A percentile compares a stretch with the other conserved stretches of the same genome.
Conservation (phyloP, 2,113 vertebrate species). For the Tragulus kanchil region DNA sequence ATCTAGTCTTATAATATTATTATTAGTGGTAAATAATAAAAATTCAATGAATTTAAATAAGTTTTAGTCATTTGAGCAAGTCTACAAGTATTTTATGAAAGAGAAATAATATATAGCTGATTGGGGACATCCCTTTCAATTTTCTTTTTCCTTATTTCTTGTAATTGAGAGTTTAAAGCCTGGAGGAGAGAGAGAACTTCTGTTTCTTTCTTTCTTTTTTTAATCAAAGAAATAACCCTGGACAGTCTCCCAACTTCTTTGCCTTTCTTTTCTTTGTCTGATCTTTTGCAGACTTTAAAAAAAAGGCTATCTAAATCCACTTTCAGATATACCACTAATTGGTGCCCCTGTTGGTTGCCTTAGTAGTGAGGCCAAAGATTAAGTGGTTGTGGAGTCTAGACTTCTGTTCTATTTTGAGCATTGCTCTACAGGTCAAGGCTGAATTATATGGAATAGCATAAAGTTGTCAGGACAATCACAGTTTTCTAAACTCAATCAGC, state of each 20-base stretch:
- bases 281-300: constrained; percentile 27
- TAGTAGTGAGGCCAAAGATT: constrained; percentile 51
- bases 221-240: constrained; percentile 56
- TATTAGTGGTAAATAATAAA: constrained; percentile 41
- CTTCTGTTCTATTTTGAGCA: background rate
- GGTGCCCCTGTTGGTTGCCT: background rate
- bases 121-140: background rate
- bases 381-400: constrained; percentile 19
- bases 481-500: constrained; percentile 31
- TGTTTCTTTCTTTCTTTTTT: constrained; percentile 43
- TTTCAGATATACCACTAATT: constrained; percentile 11
- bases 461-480: background rate
- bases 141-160: background rate
- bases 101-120: background rate
- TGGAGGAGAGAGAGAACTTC: background rate
- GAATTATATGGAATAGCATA: constrained; percentile 32
- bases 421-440: background rate
- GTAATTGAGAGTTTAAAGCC: constrained; percentile 10
- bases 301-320: constrained; percentile 18
- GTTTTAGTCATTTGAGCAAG: background rate
- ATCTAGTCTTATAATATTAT: background rate
- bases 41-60: constrained; percentile 53
- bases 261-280: constrained; percentile 46
- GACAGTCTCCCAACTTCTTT: background rate
- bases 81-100: constrained; percentile 29